phyloP scores from a whole-genome alignment of 1,140 invertebrate species.

The Camponotus pennsylvanicus region DNA sequence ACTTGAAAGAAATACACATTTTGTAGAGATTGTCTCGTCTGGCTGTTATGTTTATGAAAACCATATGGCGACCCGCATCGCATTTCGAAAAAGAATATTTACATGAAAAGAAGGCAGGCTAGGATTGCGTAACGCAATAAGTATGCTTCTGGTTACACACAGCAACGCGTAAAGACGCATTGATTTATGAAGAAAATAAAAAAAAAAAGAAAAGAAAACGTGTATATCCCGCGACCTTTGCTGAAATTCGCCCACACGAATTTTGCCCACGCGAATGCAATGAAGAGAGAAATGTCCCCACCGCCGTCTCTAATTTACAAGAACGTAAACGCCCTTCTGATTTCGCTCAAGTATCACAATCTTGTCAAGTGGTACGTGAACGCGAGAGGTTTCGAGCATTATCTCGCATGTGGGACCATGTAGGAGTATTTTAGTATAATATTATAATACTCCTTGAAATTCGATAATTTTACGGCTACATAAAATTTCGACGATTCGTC shows the following conservation, averaged over 20 bases:
- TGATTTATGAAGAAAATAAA: constrained; percentile 25
- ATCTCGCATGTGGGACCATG: too few species aligned
- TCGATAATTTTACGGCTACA: not conserved
- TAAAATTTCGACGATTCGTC: not conserved
- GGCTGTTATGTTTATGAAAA: not conserved
- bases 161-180: not conserved
- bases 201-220: not conserved
- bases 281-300: not conserved
- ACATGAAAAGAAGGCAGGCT: not conserved
- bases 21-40: not conserved
- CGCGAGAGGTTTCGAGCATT: too few species aligned
- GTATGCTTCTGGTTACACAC: constrained; percentile 20
- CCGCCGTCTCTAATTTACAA: constrained; percentile 12
- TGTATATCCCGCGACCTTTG: constrained; percentile 63
- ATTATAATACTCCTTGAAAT: not conserved
- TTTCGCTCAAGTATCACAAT: constrained; percentile 23
- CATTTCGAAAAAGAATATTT: not conserved
- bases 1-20: not conserved
- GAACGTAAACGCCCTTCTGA: constrained; percentile 31
- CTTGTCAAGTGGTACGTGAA: constrained; percentile 12
- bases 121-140: constrained; percentile 9
- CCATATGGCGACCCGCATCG: not conserved
- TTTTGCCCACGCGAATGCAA: constrained; percentile 66
- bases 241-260: constrained; percentile 66
- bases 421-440: too few species aligned